These are phyloP conservation scores for Knipowitschia caucasica DNA, from an alignment of 2,797 vertebrate species.

Conservation along the genomic window DNA sequence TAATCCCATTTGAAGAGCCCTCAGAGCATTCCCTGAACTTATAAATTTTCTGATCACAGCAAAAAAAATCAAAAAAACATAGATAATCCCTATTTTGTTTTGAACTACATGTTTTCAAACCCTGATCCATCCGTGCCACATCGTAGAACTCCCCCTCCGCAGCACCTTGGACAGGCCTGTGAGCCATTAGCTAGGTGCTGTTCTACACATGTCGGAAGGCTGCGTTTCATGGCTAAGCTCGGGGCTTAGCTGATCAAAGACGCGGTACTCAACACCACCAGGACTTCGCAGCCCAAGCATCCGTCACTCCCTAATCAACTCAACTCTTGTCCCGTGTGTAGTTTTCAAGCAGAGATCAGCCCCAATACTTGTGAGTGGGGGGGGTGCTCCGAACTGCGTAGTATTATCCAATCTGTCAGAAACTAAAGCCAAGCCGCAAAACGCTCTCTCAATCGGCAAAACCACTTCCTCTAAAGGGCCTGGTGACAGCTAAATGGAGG, in stretches of 20 bases:
- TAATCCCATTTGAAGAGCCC: too few relatives aligned
- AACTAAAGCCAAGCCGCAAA: constrained; percentile 63
- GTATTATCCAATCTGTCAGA: constrained; percentile 63
- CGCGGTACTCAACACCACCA: constrained; percentile 57
- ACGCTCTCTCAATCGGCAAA: constrained; percentile 40
- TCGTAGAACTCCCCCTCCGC: constrained; percentile 22
- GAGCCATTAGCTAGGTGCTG: constrained; percentile 65
- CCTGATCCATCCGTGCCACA: constrained; percentile 29
- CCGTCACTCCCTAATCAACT: constrained; percentile 71
- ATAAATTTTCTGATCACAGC: too few relatives aligned
- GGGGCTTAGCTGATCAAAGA: constrained; percentile 73
- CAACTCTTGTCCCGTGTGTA: constrained; percentile 59
- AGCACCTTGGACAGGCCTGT: constrained; percentile 44
- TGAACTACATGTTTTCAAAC: constrained; percentile 8
- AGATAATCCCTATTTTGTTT: constrained; percentile 15
- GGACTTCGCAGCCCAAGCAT: constrained; percentile 63
- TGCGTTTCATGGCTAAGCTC: constrained; percentile 66
- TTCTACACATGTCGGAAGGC: constrained; percentile 66
- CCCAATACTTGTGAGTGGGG: constrained; percentile 29
- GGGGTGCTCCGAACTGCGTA: constrained; percentile 48
- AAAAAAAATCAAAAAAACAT: too few relatives aligned
- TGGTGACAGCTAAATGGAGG: constrained; percentile 12
- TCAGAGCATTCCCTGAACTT: too few relatives aligned
- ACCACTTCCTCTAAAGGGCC: constrained; percentile 45
- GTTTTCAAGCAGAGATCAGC: constrained; percentile 61